Base-by-base conservation (phyloP, 2,888 invertebrate species). In the Eurytoma californica region DNA sequence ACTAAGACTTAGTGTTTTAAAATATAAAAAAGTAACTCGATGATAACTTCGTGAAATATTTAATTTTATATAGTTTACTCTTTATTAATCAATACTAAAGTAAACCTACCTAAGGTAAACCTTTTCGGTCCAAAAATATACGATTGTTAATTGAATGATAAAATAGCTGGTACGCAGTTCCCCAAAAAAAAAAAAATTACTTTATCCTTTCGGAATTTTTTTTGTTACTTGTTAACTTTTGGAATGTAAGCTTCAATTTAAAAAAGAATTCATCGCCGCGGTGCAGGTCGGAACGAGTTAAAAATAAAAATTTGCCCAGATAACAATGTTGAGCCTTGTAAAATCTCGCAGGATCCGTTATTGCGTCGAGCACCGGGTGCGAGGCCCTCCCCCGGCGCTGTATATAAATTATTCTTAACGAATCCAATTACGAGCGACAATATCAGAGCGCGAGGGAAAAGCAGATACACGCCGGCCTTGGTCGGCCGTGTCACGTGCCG, bases 381-480 rank as follows among this genome's bases (percentile, higher is more conserved):
- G n/a, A 24, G 55, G 60, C 72, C 18, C 49, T 0, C 60, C 60
- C 60, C 61, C 51, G 28, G 60, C 76, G 58, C 51, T 69, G 67
- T 74, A 80, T 83, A 85, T 85, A 84, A 85, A 86, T 87, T 86
- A 85, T 83, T 78, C 76, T 77, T 83, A 80, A 84, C 85, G 85
- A 86, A 85, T 87, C 86, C 86, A 87, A 87, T 87, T 87, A 86
- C 85, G 86, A 80, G 81, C 76, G 81, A 83, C 69, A 82, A 82
- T 82, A 83, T 84, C 83, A 84, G 72, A 66, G 49, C 47, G 47
- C 60, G 55, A 24, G 30, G 49, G 58, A 67, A 72, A 60, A 67
- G 72, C 57, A 51, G 63, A 72, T 70, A 61, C 53, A 24, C 16
- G 18, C 30, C 28, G 14, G 49, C 65, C 4, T 49, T 28, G 51